These are phyloP conservation scores for Magallana angulata DNA, from an alignment of 1,140 invertebrate genomes.

Conservation along the genomic window DNA sequence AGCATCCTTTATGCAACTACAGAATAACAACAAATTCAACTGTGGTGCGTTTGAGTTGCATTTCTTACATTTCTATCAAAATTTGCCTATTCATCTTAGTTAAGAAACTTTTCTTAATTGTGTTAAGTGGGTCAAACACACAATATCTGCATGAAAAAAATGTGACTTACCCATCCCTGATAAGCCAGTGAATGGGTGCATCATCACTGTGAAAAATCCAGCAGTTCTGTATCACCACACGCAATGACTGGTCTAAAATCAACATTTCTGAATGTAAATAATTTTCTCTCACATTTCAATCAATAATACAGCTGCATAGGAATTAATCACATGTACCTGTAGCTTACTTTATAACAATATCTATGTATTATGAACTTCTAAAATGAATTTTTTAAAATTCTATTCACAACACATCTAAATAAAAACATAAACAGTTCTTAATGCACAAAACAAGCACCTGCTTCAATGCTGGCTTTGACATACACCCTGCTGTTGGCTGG, in stretches of 20 bases:
- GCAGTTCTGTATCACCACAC: conserved; percentile 55
- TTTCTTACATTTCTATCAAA: too few species aligned
- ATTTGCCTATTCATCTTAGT: too few species aligned
- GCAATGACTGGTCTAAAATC: conserved; percentile 40
- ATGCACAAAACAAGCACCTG: conserved; percentile 10
- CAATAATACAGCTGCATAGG: background rate
- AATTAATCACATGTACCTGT: too few species aligned
- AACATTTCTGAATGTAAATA: background rate
- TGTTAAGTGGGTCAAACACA: too few species aligned
- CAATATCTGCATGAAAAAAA: background rate
- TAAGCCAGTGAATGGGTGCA: background rate
- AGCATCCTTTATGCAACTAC: conserved; percentile 1
- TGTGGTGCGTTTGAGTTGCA: too few species aligned
- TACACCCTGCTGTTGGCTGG: conserved; percentile 47
- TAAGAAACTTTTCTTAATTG: too few species aligned
- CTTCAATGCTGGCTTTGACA: conserved; percentile 49
- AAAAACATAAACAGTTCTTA: too few species aligned
- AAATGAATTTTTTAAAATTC: too few species aligned
- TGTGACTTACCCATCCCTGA: background rate
- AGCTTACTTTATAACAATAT: too few species aligned
- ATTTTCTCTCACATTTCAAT: background rate
- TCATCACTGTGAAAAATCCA: conserved; percentile 48
- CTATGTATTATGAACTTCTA: too few species aligned
- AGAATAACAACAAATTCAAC: background rate
- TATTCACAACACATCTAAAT: too few species aligned